Base-by-base conservation (phyloP, 1,140 invertebrate genomes). In the Hypsibius dujardini region DNA sequence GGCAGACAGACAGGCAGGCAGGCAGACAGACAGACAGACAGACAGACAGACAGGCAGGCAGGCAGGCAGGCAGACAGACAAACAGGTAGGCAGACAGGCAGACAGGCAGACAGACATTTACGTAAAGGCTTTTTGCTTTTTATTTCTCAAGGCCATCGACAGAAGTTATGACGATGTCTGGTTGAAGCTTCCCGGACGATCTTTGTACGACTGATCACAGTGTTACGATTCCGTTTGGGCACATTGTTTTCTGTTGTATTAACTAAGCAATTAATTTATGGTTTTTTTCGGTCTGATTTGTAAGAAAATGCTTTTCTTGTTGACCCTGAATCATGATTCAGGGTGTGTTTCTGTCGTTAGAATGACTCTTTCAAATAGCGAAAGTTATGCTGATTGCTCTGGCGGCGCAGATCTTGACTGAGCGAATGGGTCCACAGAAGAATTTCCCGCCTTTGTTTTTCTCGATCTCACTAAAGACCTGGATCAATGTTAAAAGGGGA, bases 371-470 rank as follows among this genome's bases (percentile, higher is more conserved):
- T 67, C 12, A 15, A 67, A 42, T 15, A 0, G 12, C 62, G 62
- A 45, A 67, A 67, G 42, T 67, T 45, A 42, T 67, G 42, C 42
- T 67, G 62, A 67, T 45, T 12, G 42, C 62, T 67, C 12, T 15
- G 42, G 0, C 42, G 62, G 42, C 62, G 62, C 12, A 67, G 62
- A 12, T 67, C 62, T 12, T 42, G 12, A 42, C 62, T 67, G 1
- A 97, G 80, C 74, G 89, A 85, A 0, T 91, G 89, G 90, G 89
- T 0, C 93, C 93, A 79, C 93, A 97, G 79, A 92, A 96, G 80
- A 95, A 96, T 0, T 96, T 88, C 0, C 92, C 92, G 78, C 91
- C 90, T 74, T 88, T 87, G 77, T 90, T 87, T 74, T 87, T 86
- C 71, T 84, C 81, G 7, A 96, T 84, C 75, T 90, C 86, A 74